Evolutionary conservation across 2,113 vertebrate species (phyloP).

Genomic region (Hyperoodon ampullatus): DNA sequence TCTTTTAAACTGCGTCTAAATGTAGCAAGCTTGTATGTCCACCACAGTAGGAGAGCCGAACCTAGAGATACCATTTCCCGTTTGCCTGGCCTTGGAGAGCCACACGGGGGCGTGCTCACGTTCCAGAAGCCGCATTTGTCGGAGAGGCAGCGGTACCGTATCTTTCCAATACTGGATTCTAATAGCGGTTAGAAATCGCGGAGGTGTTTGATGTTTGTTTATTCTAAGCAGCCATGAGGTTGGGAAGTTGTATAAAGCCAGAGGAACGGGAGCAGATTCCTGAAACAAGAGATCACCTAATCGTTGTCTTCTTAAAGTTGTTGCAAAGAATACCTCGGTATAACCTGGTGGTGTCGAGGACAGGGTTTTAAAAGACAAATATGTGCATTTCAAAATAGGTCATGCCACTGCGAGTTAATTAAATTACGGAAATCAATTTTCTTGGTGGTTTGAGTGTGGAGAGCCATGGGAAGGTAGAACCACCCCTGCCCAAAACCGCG

Average conservation of each 20-base stretch:
- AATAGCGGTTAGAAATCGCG: conserved; percentile 40
- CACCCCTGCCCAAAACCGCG: background rate
- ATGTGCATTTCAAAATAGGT: conserved; percentile 21
- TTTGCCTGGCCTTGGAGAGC: conserved; percentile 68
- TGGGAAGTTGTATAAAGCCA: conserved; percentile 75
- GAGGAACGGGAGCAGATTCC: conserved; percentile 82
- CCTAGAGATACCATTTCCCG: background rate
- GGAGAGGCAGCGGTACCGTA: conserved; percentile 25
- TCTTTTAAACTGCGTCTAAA: conserved; percentile 33
- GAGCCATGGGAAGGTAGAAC: background rate
- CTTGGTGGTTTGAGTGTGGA: conserved; percentile 40
- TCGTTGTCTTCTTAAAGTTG: conserved; percentile 72
- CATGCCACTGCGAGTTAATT: background rate
- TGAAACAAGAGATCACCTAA: conserved; percentile 78
- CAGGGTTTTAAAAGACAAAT: conserved; percentile 63
- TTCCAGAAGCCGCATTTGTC: conserved; percentile 65
- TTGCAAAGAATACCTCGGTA: conserved; percentile 66
- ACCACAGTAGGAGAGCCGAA: background rate
- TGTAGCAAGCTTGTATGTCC: conserved; percentile 40
- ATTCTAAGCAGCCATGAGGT: conserved; percentile 75
- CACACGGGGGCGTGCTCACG: conserved; percentile 87
- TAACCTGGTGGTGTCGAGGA: conserved; percentile 72
- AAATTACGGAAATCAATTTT: conserved; percentile 37
- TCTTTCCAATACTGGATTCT: conserved; percentile 42
- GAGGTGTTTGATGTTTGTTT: conserved; percentile 64